Percentiles rank a stretch among this genome's conserved stretches.
Evolutionary conservation across 2,797 vertebrate genomes (phyloP).

Genomic region (Catamblyrhynchus diadema): DNA sequence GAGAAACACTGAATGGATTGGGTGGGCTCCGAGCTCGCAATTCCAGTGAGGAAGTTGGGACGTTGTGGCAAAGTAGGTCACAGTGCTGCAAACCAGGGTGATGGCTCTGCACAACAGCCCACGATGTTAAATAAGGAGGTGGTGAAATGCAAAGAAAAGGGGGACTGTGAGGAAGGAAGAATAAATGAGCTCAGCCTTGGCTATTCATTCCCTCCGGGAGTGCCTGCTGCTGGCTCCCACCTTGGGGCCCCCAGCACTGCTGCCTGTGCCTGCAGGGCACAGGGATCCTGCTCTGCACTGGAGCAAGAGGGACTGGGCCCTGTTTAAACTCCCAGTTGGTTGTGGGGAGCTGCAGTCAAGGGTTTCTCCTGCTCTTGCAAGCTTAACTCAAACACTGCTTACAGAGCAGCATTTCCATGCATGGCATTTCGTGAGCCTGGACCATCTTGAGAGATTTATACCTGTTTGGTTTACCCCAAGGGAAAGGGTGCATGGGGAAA

Average conservation of each 20-base stretch:
- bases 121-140: conserved; percentile 27
- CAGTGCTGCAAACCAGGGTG: background rate
- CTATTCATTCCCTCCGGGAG: background rate
- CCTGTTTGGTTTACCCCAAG: background rate
- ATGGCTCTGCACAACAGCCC: background rate
- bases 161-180: background rate
- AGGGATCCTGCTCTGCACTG: background rate
- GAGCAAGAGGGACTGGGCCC: background rate
- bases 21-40: background rate
- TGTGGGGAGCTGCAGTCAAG: background rate
- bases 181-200: background rate
- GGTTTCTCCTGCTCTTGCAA: background rate
- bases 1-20: background rate
- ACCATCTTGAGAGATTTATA: background rate
- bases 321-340: background rate
- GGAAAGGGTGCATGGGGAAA: background rate
- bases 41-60: background rate
- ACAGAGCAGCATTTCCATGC: background rate
- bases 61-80: background rate
- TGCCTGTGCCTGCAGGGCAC: background rate
- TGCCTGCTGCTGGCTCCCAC: background rate
- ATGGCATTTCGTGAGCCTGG: background rate
- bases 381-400: background rate
- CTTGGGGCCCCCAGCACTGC: background rate
- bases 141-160: conserved; percentile 39